Evolutionary conservation across 2,888 invertebrate species (phyloP).

Genomic region (Abscondita cerata): DNA sequence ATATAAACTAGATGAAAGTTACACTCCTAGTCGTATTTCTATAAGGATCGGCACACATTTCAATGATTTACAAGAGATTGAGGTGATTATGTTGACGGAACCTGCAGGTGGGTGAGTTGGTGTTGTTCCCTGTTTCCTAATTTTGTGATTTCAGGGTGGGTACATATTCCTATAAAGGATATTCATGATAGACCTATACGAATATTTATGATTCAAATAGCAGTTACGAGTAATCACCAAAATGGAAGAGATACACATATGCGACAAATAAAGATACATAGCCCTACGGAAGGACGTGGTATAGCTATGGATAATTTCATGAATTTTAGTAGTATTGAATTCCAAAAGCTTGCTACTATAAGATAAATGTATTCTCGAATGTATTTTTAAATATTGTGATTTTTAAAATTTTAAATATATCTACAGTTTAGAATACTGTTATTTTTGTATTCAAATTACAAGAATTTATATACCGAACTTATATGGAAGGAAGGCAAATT

Average conservation of each 20-base stretch:
- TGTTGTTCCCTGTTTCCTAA: neutral
- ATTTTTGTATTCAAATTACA: too few species aligned
- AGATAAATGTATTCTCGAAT: conserved; percentile 63
- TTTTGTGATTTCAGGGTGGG: conserved; percentile 78
- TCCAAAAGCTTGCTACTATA: conserved; percentile 82
- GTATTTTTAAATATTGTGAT: too few species aligned
- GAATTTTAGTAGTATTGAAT: conserved; percentile 82
- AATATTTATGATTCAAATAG: conserved; percentile 96
- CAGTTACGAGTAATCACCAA: conserved; percentile 97
- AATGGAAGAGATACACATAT: conserved; percentile 99
- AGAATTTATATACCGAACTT: too few species aligned
- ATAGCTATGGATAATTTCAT: conserved; percentile 74
- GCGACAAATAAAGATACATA: conserved; percentile 95
- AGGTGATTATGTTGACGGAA: conserved; percentile 91
- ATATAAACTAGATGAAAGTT: conserved; percentile 98
- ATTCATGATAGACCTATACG: conserved; percentile 86
- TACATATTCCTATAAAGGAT: conserved; percentile 90
- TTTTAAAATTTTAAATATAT: too few species aligned
- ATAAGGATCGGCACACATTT: conserved; percentile 94
- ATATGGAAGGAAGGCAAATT: too few species aligned
- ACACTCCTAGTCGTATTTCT: conserved; percentile 95
- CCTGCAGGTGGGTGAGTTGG: conserved; percentile 70
- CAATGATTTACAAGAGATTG: conserved; percentile 95
- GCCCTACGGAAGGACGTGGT: conserved; percentile 75
- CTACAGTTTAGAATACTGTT: too few species aligned